Evolutionary conservation across 2,888 invertebrate species (phyloP).

Genomic region (Blomia tropicalis): DNA sequence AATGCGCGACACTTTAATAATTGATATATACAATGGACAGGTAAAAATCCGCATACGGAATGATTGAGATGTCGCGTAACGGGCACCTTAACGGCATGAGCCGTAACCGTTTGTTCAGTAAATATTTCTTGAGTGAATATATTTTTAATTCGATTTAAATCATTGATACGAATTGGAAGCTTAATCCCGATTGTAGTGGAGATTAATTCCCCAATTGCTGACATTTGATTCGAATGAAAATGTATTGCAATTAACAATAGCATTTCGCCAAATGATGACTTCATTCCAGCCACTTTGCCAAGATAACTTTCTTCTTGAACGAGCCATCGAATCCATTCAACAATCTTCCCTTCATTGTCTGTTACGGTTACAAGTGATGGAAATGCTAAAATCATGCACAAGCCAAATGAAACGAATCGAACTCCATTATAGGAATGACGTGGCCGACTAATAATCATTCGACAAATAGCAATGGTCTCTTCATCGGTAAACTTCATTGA

Average conservation of each 20-base stretch:
- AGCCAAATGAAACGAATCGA: conserved; percentile 72
- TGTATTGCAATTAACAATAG: conserved; percentile 85
- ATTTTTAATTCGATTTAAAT: conserved; percentile 69
- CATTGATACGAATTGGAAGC: conserved; percentile 67
- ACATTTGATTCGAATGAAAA: conserved; percentile 83
- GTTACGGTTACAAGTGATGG: conserved; percentile 61
- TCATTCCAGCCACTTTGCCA: conserved; percentile 60
- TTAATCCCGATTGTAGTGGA: conserved; percentile 90
- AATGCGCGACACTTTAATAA: conserved; percentile 80
- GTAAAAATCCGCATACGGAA: conserved; percentile 72
- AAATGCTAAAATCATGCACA: conserved; percentile 86
- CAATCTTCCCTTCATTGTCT: conserved; percentile 65
- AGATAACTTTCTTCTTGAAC: conserved; percentile 77
- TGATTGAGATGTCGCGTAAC: conserved; percentile 76
- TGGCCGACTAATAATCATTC: conserved; percentile 69
- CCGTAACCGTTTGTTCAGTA: conserved; percentile 86
- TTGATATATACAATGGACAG: conserved; percentile 91
- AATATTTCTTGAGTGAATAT: conserved; percentile 92
- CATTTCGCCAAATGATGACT: conserved; percentile 79
- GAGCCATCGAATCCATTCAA: conserved; percentile 80
- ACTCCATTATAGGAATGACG: conserved; percentile 79
- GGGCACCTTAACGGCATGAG: conserved; percentile 87
- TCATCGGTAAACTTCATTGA: conserved; percentile 86
- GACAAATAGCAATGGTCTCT: conserved; percentile 64
- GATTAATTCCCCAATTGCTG: conserved; percentile 80